These are phyloP conservation scores for Oedothorax gibbosus DNA, from an alignment of 1,140 invertebrate genomes.

Conservation along the genomic window DNA sequence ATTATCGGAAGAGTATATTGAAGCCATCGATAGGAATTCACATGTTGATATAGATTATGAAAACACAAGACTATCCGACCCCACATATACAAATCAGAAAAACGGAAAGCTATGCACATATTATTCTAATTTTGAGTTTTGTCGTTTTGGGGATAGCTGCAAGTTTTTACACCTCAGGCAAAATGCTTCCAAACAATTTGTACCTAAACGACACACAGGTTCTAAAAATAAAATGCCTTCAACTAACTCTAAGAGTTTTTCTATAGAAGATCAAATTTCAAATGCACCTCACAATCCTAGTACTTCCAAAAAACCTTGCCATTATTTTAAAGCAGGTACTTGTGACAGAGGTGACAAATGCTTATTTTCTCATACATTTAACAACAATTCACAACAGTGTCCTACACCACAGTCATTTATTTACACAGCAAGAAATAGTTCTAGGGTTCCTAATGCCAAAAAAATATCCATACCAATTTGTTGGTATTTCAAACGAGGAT, in stretches of 20 bases:
- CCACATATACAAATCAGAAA: no score
- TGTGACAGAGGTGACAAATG: constrained; percentile 22
- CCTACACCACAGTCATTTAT: neutral
- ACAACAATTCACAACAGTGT: neutral
- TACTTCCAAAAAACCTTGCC: constrained; percentile 2
- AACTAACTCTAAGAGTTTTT: neutral
- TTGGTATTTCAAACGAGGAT: neutral
- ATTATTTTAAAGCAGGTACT: constrained; percentile 5
- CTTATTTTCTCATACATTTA: constrained; percentile 8
- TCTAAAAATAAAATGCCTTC: neutral
- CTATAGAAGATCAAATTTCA: neutral
- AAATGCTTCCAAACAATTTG: neutral
- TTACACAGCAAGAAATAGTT: neutral
- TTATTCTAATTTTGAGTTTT: constrained; percentile 23
- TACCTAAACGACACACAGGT: neutral
- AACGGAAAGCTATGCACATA: neutral
- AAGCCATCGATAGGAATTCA: no score
- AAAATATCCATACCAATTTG: constrained; percentile 4
- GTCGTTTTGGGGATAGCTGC: constrained; percentile 16
- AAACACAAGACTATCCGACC: no score
- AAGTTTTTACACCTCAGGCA: constrained; percentile 12
- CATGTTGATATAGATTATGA: no score
- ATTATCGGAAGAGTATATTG: no score
- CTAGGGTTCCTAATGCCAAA: neutral
- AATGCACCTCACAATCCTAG: neutral